These are phyloP conservation scores for Porites divaricata DNA, from an alignment of 92 coral and sea anemone genomes.

Conservation along the genomic window DNA sequence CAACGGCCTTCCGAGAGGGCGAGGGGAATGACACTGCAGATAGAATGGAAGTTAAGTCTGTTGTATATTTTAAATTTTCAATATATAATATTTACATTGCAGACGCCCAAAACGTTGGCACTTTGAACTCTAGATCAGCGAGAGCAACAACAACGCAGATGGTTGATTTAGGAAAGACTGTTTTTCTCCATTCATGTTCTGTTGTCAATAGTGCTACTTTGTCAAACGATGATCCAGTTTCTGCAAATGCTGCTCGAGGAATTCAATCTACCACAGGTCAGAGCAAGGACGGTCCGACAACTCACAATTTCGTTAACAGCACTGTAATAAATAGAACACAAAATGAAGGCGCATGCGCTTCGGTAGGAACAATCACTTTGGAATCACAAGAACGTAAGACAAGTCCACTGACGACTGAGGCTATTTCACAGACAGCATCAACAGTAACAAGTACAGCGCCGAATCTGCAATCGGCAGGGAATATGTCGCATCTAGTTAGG, in stretches of 20 bases:
- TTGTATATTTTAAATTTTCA: too few relatives aligned
- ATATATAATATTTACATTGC: background rate
- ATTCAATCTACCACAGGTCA: background rate
- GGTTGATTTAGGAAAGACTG: background rate
- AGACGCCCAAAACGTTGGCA: background rate
- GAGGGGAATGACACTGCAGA: background rate
- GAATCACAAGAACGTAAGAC: background rate
- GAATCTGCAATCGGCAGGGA: slow-evolving; percentile 26
- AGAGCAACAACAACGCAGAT: background rate
- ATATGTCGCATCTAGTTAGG: slow-evolving; percentile 19
- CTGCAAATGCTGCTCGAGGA: background rate
- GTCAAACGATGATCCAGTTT: background rate
- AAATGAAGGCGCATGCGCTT: background rate
- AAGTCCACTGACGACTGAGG: background rate
- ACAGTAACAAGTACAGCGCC: background rate
- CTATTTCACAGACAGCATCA: background rate
- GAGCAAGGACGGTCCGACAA: background rate
- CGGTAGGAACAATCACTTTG: background rate
- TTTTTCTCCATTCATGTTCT: background rate
- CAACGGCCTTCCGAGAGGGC: background rate
- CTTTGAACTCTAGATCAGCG: slow-evolving; percentile 2
- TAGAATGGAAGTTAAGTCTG: too few relatives aligned
- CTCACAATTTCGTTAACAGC: background rate
- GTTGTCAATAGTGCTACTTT: background rate
- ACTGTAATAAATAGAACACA: background rate